Conservation (phyloP, 2,888 invertebrate species). For the Eupithecia pulchellata region DNA sequence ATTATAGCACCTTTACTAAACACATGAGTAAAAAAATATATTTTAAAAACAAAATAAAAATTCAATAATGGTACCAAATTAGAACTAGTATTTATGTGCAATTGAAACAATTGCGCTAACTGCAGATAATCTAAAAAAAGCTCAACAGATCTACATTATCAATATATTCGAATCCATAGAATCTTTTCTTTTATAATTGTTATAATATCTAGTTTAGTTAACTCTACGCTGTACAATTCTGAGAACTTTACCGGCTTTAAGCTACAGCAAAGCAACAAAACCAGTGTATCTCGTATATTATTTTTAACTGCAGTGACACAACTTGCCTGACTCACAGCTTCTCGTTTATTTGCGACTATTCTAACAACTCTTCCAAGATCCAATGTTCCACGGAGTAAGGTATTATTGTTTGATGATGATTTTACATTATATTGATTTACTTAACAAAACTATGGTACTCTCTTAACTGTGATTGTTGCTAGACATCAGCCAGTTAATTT, state of each 20-base stretch:
- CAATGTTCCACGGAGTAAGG: no score
- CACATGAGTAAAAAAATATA: no score
- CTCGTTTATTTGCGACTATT: constrained; percentile 39
- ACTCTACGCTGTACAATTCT: neutral
- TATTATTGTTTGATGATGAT: neutral
- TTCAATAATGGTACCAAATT: no score
- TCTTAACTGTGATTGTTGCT: neutral
- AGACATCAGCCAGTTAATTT: neutral
- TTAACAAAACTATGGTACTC: neutral
- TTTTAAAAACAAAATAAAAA: no score
- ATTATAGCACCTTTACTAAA: no score
- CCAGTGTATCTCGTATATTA: neutral
- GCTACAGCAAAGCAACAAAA: neutral
- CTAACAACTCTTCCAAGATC: neutral
- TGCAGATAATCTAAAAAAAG: no score
- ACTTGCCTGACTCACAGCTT: constrained; percentile 58
- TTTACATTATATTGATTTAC: neutral
- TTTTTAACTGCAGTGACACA: constrained; percentile 52
- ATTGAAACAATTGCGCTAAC: no score
- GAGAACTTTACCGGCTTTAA: neutral
- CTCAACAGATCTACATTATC: no score
- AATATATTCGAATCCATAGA: no score
- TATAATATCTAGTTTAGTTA: neutral
- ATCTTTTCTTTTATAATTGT: no score
- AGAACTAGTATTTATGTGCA: no score